Evolutionary conservation across 2,888 invertebrate genomes (phyloP), one percentile per base, ranked within the genome.

Genomic region (Agelastica alni): DNA sequence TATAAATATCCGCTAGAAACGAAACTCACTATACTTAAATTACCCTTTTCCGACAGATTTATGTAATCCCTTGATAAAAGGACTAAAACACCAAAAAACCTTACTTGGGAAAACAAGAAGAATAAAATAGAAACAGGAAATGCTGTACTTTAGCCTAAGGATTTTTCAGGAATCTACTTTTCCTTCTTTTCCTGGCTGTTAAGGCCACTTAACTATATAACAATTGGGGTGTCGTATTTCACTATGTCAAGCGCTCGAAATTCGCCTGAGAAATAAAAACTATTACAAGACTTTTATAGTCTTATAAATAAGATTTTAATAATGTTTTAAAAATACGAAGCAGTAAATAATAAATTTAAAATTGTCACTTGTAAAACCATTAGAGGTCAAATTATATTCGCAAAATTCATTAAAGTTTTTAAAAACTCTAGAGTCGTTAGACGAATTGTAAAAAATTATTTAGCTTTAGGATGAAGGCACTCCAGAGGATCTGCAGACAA

Each of bases 41-140:
- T 41, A 49, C 41, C 36, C 30, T 45, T 22, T 42, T 32, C 46
- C 36, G 55, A 26, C 41, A 56, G 56, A 51, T 51, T 56, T 51
- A 56, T 43, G 42, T 44, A 31, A 47, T 47, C 46, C 51, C 39
- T 42, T 20, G 52, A 52, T 52, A 56, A 52, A 54, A 47, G 42
- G 43, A 42, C 48, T 52, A 53, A 56, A 48, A 52, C 53, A 43
- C 51, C 26, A 46, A 51, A 47, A 51, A 56, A 51, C 46, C 45
- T 55, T 56, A 49, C 59, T 58, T 55, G 55, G 56, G 51, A 61
- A 56, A 61, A 53, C 62, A 61, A 41, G 46, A 59, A 61, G 62
- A 63, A 60, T 62, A 62, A 62, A 63, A 59, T 55, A 61, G 64
- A 53, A 58, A 56, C 67, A 67, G 69, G 70, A 69, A 68, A 68